Base-by-base conservation (phyloP, 2,113 vertebrate genomes). In the Toxostoma redivivum region DNA sequence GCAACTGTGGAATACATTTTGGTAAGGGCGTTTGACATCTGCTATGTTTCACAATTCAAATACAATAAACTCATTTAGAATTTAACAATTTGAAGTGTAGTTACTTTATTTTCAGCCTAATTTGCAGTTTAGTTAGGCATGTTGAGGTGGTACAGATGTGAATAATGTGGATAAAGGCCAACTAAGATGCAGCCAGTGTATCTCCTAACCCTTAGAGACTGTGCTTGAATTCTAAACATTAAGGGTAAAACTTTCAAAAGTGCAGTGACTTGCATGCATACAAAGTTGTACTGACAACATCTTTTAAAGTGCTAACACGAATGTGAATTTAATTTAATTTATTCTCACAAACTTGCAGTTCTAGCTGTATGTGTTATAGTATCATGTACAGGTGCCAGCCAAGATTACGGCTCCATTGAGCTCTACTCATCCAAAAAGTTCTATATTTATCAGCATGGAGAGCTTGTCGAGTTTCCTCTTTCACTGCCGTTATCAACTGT, bases 241-340 rank as follows among this genome's bases (percentile, higher is more conserved):
- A 58, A 70, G 76, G 56, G 51, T 95, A 86, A 86, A 95, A 91
- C 93, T 96, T 95, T 88, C 45, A 90, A 89, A 94, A 94, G 94
- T 97, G 86, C 95, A 97, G 95, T 95, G 86, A 77, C 86, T 93
- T 92, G 88, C 85, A 64, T 90, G 85, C 93, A 86, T 92, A 50
- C 85, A 53, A 79, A 96, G 85, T 95, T 96, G 92, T 95, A 92
- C 92, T 93, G 94, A 96, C 94, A 96, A 88, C 86, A 90, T 94
- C 94, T 96, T 95, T 86, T 90, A 61, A 96, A 96, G 93, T 88
- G 92, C 93, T 96, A 96, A 95, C 88, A 64, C 60, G 93, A 83
- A 93, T 96, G 74, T 88, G 88, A 94, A 92, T 96, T 96, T 86
- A 66, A 86, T 93, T 82, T 96, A 97, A 95, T 96, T 93, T 97